These are phyloP conservation scores for Sciurus vulgaris DNA, from an alignment of 2,797 vertebrate species.

Conservation along the genomic window DNA sequence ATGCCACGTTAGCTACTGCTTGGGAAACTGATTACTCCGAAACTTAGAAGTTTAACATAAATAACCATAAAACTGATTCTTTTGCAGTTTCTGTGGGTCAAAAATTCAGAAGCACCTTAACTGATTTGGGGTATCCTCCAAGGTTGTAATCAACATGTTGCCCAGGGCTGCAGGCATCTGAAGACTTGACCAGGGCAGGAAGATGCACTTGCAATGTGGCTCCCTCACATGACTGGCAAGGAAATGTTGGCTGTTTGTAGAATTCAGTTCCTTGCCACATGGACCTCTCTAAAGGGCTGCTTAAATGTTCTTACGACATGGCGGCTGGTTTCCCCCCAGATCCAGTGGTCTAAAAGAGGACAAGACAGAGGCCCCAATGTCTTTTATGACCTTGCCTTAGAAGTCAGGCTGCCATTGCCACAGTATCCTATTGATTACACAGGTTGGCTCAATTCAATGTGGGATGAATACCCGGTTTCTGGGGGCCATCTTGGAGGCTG, in stretches of 20 bases:
- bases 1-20: too few relatives aligned
- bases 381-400: background rate
- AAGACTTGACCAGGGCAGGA: background rate
- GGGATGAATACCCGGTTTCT: background rate
- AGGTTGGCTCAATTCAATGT: background rate
- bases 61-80: too few relatives aligned
- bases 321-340: background rate
- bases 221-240: background rate
- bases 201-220: background rate
- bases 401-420: background rate
- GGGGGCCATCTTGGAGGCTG: background rate
- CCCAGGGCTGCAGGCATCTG: too few relatives aligned
- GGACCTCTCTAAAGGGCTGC: background rate
- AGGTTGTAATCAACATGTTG: too few relatives aligned
- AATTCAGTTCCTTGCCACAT: background rate
- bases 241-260: background rate
- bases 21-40: too few relatives aligned
- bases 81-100: too few relatives aligned
- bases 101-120: too few relatives aligned
- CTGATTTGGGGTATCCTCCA: too few relatives aligned
- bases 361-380: background rate
- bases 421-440: background rate
- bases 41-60: too few relatives aligned
- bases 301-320: background rate
- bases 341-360: background rate